A percentile compares a stretch with the other conserved stretches of the same genome.
Evolutionary conservation across 1,140 invertebrate species (phyloP).

Genomic region (Drosophila arizonae): DNA sequence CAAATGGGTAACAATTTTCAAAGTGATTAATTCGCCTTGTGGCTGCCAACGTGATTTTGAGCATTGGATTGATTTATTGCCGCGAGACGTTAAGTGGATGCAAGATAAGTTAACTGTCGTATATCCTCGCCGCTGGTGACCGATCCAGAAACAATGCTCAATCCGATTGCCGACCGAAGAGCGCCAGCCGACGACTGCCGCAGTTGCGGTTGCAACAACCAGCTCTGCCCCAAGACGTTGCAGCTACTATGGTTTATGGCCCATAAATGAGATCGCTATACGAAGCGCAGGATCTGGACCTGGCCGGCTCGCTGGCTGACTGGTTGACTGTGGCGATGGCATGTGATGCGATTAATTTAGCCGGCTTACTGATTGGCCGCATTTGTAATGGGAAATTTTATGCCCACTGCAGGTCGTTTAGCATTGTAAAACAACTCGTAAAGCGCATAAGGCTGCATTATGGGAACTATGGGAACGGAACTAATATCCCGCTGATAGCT

Average conservation of each 20-base stretch:
- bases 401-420: slow-evolving; percentile 63
- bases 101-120: slow-evolving; percentile 82
- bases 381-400: slow-evolving; percentile 71
- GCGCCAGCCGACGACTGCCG: slow-evolving; percentile 23
- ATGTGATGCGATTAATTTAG: slow-evolving; percentile 75
- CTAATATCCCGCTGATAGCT: slow-evolving; percentile 64
- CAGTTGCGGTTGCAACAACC: slow-evolving; percentile 15
- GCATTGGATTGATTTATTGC: slow-evolving; percentile 81
- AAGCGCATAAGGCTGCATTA: slow-evolving; percentile 56
- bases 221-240: neutral
- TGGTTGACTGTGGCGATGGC: slow-evolving; percentile 24
- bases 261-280: slow-evolving; percentile 79
- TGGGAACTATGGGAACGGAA: slow-evolving; percentile 52
- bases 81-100: slow-evolving; percentile 81
- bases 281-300: slow-evolving; percentile 62
- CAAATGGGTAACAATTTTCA: slow-evolving; percentile 81
- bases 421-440: slow-evolving; percentile 76
- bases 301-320: neutral
- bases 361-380: slow-evolving; percentile 72
- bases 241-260: slow-evolving; percentile 72
- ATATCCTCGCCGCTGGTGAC: slow-evolving; percentile 78
- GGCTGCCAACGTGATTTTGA: slow-evolving; percentile 76
- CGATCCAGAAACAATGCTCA: slow-evolving; percentile 58
- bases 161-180: slow-evolving; percentile 35
- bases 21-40: slow-evolving; percentile 81